Evolutionary conservation across 2,888 invertebrate genomes (phyloP).

Genomic region (Oscheius sp.): DNA sequence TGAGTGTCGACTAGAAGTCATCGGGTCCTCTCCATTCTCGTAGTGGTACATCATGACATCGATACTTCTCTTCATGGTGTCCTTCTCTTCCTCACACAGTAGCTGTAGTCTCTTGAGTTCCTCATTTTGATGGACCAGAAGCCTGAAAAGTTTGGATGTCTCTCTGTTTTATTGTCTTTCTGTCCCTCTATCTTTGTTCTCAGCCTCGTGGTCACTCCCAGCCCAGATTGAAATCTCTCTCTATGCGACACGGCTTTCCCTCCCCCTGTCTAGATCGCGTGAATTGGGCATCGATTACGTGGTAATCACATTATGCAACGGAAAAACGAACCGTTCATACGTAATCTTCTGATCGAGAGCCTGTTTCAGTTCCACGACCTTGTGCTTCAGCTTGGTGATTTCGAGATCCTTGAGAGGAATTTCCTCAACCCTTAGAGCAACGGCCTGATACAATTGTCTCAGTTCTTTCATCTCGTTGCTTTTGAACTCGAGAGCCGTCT

Average conservation of each 20-base stretch:
- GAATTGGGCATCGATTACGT: no score
- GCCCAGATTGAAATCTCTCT: constrained; percentile 9
- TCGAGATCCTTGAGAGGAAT: constrained; percentile 66
- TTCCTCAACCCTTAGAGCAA: constrained; percentile 61
- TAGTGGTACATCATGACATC: constrained; percentile 55
- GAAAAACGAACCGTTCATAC: constrained; percentile 78
- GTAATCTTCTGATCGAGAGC: constrained; percentile 82
- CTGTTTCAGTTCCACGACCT: constrained; percentile 86
- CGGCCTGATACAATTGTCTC: constrained; percentile 54
- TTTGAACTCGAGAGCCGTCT: constrained; percentile 64
- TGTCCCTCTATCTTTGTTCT: background rate
- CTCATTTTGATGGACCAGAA: constrained; percentile 60
- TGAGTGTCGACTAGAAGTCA: constrained; percentile 38
- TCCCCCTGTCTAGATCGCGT: background rate
- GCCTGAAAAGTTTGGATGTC: constrained; percentile 39
- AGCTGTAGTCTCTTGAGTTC: constrained; percentile 52
- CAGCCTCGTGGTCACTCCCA: background rate
- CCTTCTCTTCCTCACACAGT: constrained; percentile 54
- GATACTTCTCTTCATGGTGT: constrained; percentile 50
- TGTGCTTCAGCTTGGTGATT: constrained; percentile 83
- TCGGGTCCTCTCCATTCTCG: constrained; percentile 46
- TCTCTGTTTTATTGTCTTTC: background rate
- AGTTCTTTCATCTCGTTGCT: constrained; percentile 64
- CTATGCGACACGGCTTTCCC: background rate
- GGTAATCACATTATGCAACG: no score